Base-by-base conservation (phyloP, 37 sponge, comb jelly and placozoan genomes). In the Amphimedon queenslandica region DNA sequence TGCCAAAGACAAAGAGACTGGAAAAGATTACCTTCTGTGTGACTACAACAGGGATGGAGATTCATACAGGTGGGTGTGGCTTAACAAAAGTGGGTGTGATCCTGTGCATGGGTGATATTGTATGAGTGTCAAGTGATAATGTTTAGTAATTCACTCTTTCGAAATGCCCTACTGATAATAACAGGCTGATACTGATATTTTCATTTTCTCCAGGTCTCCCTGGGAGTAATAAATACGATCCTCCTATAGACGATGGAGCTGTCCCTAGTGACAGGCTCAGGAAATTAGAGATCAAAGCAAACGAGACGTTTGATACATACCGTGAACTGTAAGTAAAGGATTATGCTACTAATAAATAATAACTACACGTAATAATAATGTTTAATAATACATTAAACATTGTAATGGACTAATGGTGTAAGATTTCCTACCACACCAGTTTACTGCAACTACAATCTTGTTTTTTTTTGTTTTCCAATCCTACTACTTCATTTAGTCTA, bases 31-130 rank as follows among this genome's bases (percentile, higher is more conserved):
- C 75, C 85, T 96, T 53, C 86, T 92, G 36, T 96, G 98, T 77
- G 98, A 96, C 84, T 96, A 96, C 86, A 96, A 96, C 82, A 74
- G 98, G 33, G 98, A 96, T 76, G 98, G 98, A 18, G 98, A 96
- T 77, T 93, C 94, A 21, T 96, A 96, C 77, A 83, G 98, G 93
- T 93, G 20, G 55, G 67, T 65, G 41, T 27, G n/a, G 23, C 39
- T 47, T 8, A n/a, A n/a, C n/a, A n/a, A n/a, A n/a, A n/a, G n/a
- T n/a, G n/a, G n/a, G n/a, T n/a, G n/a, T n/a, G 16, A 35, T 72
- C 13, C 24, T 72, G 60, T 11, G 21, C 38, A 10, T 33, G 32
- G 36, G 10, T 69, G 24, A 10, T 25, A 23, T 20, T 53, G 16
- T 53, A 20, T n/a, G n/a, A n/a, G n/a, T n/a, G n/a, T n/a, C n/a